A percentile compares a stretch with the other conserved stretches of the same genome.
Evolutionary conservation across 1,140 invertebrate species (phyloP).

Genomic region (Pomacea maculata): DNA sequence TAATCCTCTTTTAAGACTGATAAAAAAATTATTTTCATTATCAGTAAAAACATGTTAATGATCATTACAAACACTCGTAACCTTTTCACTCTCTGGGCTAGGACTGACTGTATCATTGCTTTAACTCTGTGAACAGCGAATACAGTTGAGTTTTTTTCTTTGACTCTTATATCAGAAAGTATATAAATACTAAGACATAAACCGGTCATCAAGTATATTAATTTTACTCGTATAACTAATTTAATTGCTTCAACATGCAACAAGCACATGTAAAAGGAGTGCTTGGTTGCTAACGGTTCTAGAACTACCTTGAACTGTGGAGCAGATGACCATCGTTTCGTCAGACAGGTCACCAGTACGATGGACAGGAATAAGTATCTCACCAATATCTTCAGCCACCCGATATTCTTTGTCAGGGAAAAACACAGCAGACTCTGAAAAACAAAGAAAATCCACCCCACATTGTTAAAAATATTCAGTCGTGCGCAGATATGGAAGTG

Average conservation of each 20-base stretch:
- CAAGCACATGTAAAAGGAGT: too few relatives aligned
- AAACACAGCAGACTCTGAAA: conserved; percentile 59
- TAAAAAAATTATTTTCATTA: too few relatives aligned
- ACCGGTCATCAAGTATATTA: too few relatives aligned
- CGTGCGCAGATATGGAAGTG: not conserved
- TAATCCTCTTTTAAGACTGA: too few relatives aligned
- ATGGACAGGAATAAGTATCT: conserved; percentile 59
- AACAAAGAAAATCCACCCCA: not conserved
- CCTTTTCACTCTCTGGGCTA: too few relatives aligned
- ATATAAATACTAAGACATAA: too few relatives aligned
- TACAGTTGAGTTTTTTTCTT: too few relatives aligned
- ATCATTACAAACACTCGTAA: too few relatives aligned
- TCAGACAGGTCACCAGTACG: conserved; percentile 63
- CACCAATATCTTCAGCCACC: conserved; percentile 61
- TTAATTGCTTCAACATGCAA: not conserved
- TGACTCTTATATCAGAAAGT: too few relatives aligned
- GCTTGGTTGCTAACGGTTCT: not conserved
- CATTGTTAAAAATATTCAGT: not conserved
- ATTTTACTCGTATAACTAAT: not conserved
- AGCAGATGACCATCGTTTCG: conserved; percentile 64
- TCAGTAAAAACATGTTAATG: too few relatives aligned
- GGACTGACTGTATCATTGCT: too few relatives aligned
- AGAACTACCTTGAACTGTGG: conserved; percentile 57
- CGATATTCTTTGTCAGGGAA: conserved; percentile 55
- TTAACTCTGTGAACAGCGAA: too few relatives aligned